Conservation (phyloP, 2,113 vertebrate genomes). For the Condylura cristata region DNA sequence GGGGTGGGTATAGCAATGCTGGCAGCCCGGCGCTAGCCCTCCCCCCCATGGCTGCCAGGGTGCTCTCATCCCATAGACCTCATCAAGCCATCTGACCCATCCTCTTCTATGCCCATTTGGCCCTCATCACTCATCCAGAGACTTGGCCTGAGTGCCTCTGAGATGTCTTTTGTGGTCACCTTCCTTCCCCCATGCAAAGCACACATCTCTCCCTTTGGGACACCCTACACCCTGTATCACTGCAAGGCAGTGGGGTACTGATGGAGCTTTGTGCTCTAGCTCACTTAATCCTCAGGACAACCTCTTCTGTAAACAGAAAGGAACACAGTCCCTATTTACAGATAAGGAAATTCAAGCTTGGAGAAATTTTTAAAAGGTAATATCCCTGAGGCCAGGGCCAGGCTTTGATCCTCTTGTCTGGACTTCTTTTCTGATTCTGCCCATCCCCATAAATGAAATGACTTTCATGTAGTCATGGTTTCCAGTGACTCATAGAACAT, state of each 20-base stretch:
- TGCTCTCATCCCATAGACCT: neutral
- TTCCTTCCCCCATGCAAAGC: neutral
- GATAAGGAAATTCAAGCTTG: neutral
- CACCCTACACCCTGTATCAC: no score
- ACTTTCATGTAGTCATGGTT: neutral
- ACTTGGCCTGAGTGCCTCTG: no score
- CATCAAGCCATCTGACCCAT: neutral
- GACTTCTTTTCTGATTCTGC: neutral
- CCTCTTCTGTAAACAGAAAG: neutral
- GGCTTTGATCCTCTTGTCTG: neutral
- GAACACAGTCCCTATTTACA: neutral
- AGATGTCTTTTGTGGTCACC: neutral
- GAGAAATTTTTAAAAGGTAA: neutral
- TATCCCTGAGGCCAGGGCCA: neutral
- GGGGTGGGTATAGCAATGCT: rapidly evolving
- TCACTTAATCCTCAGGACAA: neutral
- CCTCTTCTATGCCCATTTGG: neutral
- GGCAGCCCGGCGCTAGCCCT: neutral
- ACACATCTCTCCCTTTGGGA: neutral
- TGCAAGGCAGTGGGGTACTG: neutral
- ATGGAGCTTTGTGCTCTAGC: rapidly evolving
- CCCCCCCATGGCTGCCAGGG: no score
- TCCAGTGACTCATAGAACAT: neutral
- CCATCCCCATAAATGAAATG: no score
- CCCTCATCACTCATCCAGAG: neutral